Conservation (phyloP, 2,113 vertebrate genomes). For the Anoura caudifer region DNA sequence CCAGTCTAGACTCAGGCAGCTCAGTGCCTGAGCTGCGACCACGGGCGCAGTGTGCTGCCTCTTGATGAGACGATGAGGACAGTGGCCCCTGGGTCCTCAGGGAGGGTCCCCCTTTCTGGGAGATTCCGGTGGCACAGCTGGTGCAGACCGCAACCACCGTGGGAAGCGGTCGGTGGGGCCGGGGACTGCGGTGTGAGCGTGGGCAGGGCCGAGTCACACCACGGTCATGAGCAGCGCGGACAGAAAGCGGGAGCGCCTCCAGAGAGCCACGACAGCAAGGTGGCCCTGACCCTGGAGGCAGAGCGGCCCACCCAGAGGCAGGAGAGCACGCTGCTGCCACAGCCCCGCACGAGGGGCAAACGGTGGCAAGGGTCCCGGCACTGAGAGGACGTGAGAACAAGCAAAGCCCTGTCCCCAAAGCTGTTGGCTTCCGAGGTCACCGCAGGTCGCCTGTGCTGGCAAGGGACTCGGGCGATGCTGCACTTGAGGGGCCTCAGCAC, state of each 20-base stretch:
- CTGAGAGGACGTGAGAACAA: background rate
- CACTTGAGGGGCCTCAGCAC: background rate
- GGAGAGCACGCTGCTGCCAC: fast-evolving
- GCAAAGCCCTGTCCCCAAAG: background rate
- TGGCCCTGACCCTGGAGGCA: background rate
- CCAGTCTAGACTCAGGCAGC: no score
- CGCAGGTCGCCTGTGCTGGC: background rate
- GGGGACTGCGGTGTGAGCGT: no score
- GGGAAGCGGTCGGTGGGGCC: no score
- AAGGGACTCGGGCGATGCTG: background rate
- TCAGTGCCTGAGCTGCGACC: no score
- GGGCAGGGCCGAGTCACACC: background rate
- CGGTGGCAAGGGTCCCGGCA: background rate
- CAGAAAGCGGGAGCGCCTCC: background rate
- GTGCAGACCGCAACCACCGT: background rate
- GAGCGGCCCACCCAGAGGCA: background rate
- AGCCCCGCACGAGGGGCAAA: fast-evolving
- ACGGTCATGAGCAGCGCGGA: background rate
- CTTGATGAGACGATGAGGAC: fast-evolving
- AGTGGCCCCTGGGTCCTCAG: no score
- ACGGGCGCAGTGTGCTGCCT: background rate
- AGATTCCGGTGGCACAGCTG: background rate
- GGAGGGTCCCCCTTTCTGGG: background rate
- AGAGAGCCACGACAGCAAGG: no score
- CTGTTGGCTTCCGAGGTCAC: background rate